Conservation (phyloP, 2,797 vertebrate species). For the Trachurus trachurus region DNA sequence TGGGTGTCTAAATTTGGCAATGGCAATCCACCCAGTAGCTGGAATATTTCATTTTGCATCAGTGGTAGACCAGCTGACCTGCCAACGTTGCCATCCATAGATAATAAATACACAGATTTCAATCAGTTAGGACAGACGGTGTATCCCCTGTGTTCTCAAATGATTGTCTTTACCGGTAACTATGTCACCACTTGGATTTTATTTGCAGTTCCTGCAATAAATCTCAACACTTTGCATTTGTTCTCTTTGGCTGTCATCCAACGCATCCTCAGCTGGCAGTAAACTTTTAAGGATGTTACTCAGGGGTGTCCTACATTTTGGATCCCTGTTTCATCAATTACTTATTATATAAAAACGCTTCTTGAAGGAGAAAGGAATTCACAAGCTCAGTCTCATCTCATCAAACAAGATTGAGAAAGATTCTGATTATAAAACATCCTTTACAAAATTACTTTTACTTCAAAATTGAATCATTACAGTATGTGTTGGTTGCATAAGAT, state of each 20-base stretch:
- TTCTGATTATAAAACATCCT: neutral
- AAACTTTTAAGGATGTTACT: constrained; percentile 18
- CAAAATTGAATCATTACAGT: neutral
- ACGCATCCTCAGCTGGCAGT: neutral
- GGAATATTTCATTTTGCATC: neutral
- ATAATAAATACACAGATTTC: constrained; percentile 13
- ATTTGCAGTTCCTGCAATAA: constrained; percentile 2
- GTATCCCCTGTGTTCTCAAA: constrained; percentile 21
- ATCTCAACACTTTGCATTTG: constrained; percentile 7
- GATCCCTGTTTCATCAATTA: constrained; percentile 20
- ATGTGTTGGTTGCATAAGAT: constrained; percentile 6
- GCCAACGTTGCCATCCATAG: neutral
- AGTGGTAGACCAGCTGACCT: neutral
- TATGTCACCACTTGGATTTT: constrained; percentile 2
- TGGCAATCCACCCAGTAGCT: neutral
- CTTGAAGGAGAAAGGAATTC: constrained; percentile 2
- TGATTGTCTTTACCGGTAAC: constrained; percentile 7
- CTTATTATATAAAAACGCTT: neutral
- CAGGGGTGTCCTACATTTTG: constrained; percentile 29
- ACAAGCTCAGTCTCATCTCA: neutral
- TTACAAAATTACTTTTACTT: neutral
- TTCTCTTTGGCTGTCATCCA: constrained; percentile 14
- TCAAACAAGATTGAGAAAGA: neutral
- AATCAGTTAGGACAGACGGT: constrained; percentile 14
- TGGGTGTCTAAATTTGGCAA: neutral